A percentile compares a stretch with the other conserved stretches of the same genome.
phyloP scores from a whole-genome alignment of 2,797 vertebrate genomes.

The Pogoniulus pusillus region DNA sequence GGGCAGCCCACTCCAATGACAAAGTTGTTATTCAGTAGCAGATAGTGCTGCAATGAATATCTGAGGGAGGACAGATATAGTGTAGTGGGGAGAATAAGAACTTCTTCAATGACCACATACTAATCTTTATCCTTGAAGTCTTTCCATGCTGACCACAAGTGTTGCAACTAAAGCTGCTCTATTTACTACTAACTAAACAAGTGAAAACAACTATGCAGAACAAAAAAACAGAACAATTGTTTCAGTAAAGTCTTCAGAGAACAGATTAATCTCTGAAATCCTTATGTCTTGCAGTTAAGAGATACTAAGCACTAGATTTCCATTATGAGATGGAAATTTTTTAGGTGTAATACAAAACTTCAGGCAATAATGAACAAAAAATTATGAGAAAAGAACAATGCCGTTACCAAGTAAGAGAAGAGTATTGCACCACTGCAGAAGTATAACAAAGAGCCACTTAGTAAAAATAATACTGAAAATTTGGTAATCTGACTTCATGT shows the following conservation, averaged over 20 bases:
- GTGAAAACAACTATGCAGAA: neutral
- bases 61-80: neutral
- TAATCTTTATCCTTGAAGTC: neutral
- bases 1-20: too few relatives aligned
- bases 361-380: neutral
- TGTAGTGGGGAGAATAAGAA: neutral
- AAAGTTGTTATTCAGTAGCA: neutral
- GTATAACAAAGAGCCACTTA: neutral
- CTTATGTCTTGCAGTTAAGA: neutral
- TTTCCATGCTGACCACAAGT: neutral
- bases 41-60: neutral
- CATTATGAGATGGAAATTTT: neutral
- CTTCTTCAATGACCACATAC: neutral
- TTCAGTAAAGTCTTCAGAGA: neutral
- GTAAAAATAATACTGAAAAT: neutral
- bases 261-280: neutral
- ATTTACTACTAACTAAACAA: neutral
- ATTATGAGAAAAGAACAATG: neutral
- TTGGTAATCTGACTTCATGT: neutral
- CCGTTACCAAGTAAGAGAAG: neutral
- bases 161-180: neutral
- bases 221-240: neutral
- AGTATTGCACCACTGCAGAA: neutral
- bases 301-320: neutral
- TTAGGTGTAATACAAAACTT: neutral